Conservation (phyloP, 1,140 invertebrate genomes). For the Marisa cornuarietis region DNA sequence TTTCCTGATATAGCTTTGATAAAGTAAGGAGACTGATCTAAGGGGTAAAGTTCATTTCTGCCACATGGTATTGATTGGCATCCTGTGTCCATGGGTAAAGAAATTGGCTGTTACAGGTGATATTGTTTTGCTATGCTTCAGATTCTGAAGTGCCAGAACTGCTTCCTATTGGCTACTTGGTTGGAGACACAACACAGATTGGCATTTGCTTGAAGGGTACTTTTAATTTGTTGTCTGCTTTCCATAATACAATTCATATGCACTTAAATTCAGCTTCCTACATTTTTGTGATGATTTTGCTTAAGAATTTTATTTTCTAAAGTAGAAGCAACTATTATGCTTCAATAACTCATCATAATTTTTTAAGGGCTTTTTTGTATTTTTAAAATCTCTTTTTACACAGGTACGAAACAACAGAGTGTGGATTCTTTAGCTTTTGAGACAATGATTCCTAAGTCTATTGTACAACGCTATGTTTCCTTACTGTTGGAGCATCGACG, state of each 20-base stretch:
- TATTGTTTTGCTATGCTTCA: slow-evolving; percentile 1
- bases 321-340: background rate
- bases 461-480: slow-evolving; percentile 91
- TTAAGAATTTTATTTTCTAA: background rate
- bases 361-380: background rate
- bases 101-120: too few relatives aligned
- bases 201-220: slow-evolving; percentile 71
- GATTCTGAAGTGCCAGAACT: slow-evolving; percentile 79
- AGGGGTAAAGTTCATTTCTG: too few relatives aligned
- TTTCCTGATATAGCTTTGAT: too few relatives aligned
- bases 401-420: slow-evolving; percentile 82
- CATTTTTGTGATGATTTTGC: background rate
- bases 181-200: slow-evolving; percentile 78
- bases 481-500: slow-evolving; percentile 89
- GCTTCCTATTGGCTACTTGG: slow-evolving; percentile 91
- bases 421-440: slow-evolving; percentile 95
- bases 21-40: too few relatives aligned
- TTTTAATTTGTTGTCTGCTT: background rate
- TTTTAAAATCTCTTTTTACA: slow-evolving; percentile 9
- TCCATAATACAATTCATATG: background rate
- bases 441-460: slow-evolving; percentile 94
- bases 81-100: too few relatives aligned
- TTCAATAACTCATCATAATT: background rate
- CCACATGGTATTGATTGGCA: too few relatives aligned
- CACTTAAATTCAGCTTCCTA: background rate